Conservation (phyloP, 2,113 vertebrate species). For the Sinocyclocheilus maitianheensis region DNA sequence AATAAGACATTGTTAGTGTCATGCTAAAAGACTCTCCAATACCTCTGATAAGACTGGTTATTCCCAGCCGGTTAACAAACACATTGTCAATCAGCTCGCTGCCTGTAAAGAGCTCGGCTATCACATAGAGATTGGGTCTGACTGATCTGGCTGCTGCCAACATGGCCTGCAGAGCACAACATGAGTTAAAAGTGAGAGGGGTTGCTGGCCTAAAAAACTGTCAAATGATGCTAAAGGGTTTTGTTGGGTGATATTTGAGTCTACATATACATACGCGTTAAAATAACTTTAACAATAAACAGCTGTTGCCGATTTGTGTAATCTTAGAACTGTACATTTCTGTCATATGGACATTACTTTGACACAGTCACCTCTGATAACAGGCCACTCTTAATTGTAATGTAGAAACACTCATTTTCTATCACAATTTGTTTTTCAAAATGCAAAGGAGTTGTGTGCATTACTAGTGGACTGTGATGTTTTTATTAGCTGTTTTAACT, state of each 20-base stretch:
- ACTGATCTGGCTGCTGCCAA: slow-evolving; percentile 80
- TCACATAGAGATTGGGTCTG: slow-evolving; percentile 87
- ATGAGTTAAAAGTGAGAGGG: neutral
- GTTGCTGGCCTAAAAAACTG: no score
- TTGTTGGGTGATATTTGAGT: neutral
- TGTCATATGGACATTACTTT: no score
- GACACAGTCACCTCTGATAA: no score
- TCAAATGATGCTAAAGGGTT: neutral
- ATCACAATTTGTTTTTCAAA: no score
- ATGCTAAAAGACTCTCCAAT: slow-evolving; percentile 61
- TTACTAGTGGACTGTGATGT: no score
- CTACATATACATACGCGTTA: neutral
- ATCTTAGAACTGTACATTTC: no score
- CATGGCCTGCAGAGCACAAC: slow-evolving; percentile 79
- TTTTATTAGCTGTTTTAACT: no score
- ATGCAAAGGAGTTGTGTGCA: no score
- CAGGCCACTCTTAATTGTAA: no score
- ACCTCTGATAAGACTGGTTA: slow-evolving; percentile 86
- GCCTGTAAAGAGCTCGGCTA: slow-evolving; percentile 86
- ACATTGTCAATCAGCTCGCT: slow-evolving; percentile 87
- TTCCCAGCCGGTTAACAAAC: slow-evolving; percentile 87
- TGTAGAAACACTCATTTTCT: no score
- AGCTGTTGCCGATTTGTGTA: no score
- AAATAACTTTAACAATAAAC: no score
- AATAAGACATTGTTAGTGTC: slow-evolving; percentile 43